Evolutionary conservation across 2,797 vertebrate species (phyloP), one percentile per base, ranked within the genome.

Genomic region (Acestrorhynchus altus): DNA sequence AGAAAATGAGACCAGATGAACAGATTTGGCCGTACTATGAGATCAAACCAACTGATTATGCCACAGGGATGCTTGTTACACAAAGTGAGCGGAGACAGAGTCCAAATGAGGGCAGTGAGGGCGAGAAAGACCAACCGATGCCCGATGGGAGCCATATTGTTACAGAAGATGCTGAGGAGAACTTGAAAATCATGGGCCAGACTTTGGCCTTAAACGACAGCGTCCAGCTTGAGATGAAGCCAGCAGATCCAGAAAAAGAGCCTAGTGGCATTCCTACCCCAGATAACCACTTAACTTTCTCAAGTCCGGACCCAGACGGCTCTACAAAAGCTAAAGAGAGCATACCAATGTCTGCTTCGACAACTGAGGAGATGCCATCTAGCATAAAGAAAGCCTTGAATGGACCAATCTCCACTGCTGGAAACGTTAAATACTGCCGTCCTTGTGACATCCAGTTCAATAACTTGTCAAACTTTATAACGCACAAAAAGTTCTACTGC

Each of bases 401-500:
- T 22, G 94, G 93, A 64, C 91, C 94, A 8, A 77, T 85, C 79
- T 90, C 91, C 13, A 88, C 92, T 16, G 89, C 92, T 0, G 87
- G 83, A 80, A 94, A 93, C 49, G 92, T 94, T n/a, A 96, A 96
- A 76, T 96, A 96, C 70, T 96, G 95, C 89, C 93, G 94, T 54
- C 92, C 96, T 24, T 96, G 95, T 83, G 94, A 96, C 79, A 95
- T 96, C 89, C 94, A 96, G 83, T 96, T 96, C 90, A 96, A 94
- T 92, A 96, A 95, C 85, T 93, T 96, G 84, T 96, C 95, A 87
- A 96, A 96, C 94, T 96, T 96, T 93, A 96, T 96, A 90, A 96
- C 95, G 84, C 95, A 96, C 91, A 96, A 96, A 94, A 96, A 96
- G 92, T 96, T 96, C 90, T 96, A 96, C 84, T 96, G 95, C 90